Percentiles rank a stretch among this genome's conserved stretches.
Evolutionary conservation across 1,140 invertebrate genomes (phyloP).

Genomic region (Gonatopus flavifemur): DNA sequence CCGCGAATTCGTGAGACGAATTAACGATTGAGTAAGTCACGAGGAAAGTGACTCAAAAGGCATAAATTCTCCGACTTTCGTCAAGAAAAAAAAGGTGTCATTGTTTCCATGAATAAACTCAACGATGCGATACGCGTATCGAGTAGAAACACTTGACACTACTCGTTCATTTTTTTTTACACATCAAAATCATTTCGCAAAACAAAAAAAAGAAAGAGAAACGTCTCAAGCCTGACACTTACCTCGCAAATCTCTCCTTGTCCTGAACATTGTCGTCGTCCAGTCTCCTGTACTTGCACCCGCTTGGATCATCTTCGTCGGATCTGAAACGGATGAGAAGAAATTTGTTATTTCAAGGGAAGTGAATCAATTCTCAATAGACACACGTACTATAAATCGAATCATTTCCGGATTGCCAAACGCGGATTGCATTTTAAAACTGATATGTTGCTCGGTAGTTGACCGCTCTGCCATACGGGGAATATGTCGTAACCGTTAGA

Average conservation of each 20-base stretch:
- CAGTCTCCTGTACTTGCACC: conserved; percentile 80
- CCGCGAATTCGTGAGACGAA: conserved; percentile 32
- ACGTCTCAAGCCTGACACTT: conserved; percentile 39
- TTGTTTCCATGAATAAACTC: background rate
- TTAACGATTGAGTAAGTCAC: conserved; percentile 18
- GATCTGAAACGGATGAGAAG: conserved; percentile 62
- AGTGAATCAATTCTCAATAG: conserved; percentile 1
- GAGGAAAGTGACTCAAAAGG: background rate
- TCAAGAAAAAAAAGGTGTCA: conserved; percentile 1
- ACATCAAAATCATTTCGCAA: too few species aligned
- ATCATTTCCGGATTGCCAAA: conserved; percentile 35
- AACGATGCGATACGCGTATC: background rate
- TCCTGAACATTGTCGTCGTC: conserved; percentile 93
- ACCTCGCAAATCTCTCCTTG: conserved; percentile 94
- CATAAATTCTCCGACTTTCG: conserved; percentile 1
- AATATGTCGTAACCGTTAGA: too few species aligned
- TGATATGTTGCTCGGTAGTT: too few species aligned
- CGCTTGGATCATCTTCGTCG: conserved; percentile 82
- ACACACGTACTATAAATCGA: conserved; percentile 30
- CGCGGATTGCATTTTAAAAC: too few species aligned
- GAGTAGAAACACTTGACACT: background rate
- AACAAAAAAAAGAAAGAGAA: too few species aligned
- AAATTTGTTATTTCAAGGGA: background rate
- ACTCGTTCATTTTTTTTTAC: conserved; percentile 23
- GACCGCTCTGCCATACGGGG: too few species aligned